Base-by-base conservation (phyloP, 2,797 vertebrate species). In the Pagetopsis macropterus region DNA sequence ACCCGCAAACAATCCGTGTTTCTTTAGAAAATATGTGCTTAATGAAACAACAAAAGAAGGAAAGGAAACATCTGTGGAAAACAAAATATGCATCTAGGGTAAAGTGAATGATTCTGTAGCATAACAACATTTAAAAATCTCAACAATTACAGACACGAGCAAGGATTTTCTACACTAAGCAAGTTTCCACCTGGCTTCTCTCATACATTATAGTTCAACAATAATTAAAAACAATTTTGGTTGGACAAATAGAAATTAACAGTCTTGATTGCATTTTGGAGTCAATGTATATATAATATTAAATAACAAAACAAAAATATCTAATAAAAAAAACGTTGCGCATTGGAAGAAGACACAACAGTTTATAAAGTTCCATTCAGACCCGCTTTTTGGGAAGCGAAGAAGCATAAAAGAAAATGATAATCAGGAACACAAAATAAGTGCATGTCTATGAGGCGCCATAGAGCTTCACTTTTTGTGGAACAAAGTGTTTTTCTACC, bases 191-290 rank as follows among this genome's bases (percentile, higher is more conserved):
- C 94, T 94, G 94, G 91, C 91, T 94, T 89, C 88, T 94, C 91
- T 91, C 89, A 94, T 91, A 94, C 94, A 94, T 93, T 87, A 93
- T 89, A 94, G 83, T 87, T 89, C 84, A 90, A 94, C 91, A 94
- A 93, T 90, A 94, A 94, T 94, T 92, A 92, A 88, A 89, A 93
- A 94, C 84, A 84, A 95, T 94, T 95, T 95, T 94, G 94, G 94
- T 95, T 94, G 94, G 93, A 95, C 94, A 95, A 93, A 94, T 94
- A 95, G 87, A 95, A 95, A 95, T 95, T 92, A 95, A 95, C 95
- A 95, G 95, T 95, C 93, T 95, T 94, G 94, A 95, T 95, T 95
- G 94, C 94, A 95, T 95, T 94, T 94, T 93, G 93, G 93, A 95
- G 92, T 94, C 89, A 93, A 93, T 93, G 93, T 91, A 92, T 89